Base-by-base conservation (phyloP, 2,888 invertebrate species). In the Tachystola acroxantha region DNA sequence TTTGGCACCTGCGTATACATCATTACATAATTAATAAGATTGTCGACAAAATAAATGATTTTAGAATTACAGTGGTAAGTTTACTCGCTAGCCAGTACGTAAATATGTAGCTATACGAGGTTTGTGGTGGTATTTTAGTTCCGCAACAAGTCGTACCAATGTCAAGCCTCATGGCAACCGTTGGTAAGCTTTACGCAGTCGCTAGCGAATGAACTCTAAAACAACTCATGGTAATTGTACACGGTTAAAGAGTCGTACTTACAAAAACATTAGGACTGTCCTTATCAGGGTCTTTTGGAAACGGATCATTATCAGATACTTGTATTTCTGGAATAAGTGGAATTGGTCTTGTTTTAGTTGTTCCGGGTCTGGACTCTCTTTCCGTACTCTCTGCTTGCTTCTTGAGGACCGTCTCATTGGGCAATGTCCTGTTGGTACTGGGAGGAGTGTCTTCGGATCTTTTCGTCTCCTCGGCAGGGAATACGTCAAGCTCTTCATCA, bases 1-100 rank as follows among this genome's bases (percentile, higher is more conserved):
- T 90, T 85, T 25, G 93, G 93, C 19, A 93, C 89, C 91, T 93
- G 60, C 10, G 6, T 3, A 29, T 2, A 29, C n/a, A n/a, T n/a
- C n/a, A n/a, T n/a, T n/a, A n/a, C n/a, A n/a, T n/a, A n/a, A n/a
- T n/a, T n/a, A n/a, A n/a, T n/a, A n/a, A n/a, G n/a, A n/a, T n/a
- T n/a, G n/a, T n/a, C n/a, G n/a, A n/a, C n/a, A n/a, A n/a, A n/a
- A n/a, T n/a, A n/a, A n/a, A n/a, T n/a, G n/a, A n/a, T n/a, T n/a
- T n/a, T n/a, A n/a, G n/a, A n/a, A n/a, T n/a, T n/a, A n/a, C n/a
- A n/a, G n/a, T n/a, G n/a, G n/a, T n/a, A n/a, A n/a, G n/a, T n/a
- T n/a, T n/a, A n/a, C n/a, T n/a, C n/a, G n/a, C n/a, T n/a, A n/a
- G n/a, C n/a, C n/a, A n/a, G n/a, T n/a, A n/a, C n/a, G n/a, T n/a